A percentile compares a stretch with the other conserved stretches of the same genome.
phyloP scores from a whole-genome alignment of 1,140 invertebrate species.

The Rhyzopertha dominica region DNA sequence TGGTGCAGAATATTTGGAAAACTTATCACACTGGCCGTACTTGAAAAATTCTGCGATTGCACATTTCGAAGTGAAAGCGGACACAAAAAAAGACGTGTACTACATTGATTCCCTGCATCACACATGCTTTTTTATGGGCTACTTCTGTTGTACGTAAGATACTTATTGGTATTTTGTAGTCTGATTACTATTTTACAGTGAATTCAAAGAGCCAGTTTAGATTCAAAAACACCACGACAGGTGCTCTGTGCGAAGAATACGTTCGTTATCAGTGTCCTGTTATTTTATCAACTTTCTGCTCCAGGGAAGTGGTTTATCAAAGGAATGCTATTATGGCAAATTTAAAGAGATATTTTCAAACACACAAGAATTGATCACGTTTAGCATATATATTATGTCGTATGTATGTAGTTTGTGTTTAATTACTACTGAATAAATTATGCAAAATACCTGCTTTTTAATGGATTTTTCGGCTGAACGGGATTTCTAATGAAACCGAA shows the following conservation, averaged over 20 bases:
- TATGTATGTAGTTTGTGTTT: too few species aligned
- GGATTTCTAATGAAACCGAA: too few species aligned
- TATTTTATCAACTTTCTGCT: conserved; percentile 52
- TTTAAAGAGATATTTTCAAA: conserved; percentile 52
- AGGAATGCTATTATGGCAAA: conserved; percentile 57
- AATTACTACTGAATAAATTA: too few species aligned
- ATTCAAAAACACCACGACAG: conserved; percentile 45
- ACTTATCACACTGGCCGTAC: conserved; percentile 58
- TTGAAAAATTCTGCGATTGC: conserved; percentile 54
- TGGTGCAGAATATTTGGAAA: conserved; percentile 60
- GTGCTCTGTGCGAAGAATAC: conserved; percentile 54
- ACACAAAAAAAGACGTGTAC: conserved; percentile 43
- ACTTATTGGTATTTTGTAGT: conserved; percentile 11
- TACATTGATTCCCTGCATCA: conserved; percentile 57
- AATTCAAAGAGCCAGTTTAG: conserved; percentile 54
- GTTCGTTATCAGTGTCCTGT: conserved; percentile 61
- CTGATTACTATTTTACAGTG: conserved; percentile 47
- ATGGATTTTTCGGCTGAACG: too few species aligned
- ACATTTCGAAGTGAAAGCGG: conserved; percentile 54
- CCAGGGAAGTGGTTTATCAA: conserved; percentile 56
- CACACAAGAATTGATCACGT: too few species aligned
- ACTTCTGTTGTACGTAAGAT: conserved; percentile 56
- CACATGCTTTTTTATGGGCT: conserved; percentile 57
- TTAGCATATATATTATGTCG: too few species aligned
- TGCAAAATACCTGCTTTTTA: too few species aligned